Percentiles rank a stretch among this genome's conserved stretches.
phyloP scores from a whole-genome alignment of 1,140 invertebrate species.

The Scaptodrosophila lebanonensis region DNA sequence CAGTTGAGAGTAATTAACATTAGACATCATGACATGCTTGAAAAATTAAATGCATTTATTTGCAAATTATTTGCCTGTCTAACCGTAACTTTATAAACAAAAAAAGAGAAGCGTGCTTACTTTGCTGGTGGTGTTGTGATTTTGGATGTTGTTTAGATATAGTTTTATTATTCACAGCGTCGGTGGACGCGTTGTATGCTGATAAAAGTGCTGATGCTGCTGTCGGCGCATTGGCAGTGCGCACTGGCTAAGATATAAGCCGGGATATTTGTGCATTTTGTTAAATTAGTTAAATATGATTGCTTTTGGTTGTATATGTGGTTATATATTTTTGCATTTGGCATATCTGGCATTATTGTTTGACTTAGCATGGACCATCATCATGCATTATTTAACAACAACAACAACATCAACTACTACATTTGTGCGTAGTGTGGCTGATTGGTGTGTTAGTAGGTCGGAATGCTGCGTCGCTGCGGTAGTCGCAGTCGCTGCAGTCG shows the following conservation, averaged over 20 bases:
- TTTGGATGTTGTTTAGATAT: constrained; percentile 27
- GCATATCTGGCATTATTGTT: no score
- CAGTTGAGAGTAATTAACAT: no score
- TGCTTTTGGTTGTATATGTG: constrained; percentile 4
- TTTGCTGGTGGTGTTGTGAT: constrained; percentile 38
- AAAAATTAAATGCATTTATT: no score
- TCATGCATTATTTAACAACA: constrained; percentile 13
- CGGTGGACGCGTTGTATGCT: constrained; percentile 62
- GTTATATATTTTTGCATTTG: no score
- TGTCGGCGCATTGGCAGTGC: constrained; percentile 38
- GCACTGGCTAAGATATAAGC: constrained; percentile 33
- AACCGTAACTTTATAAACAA: no score
- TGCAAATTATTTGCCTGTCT: no score
- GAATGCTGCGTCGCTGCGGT: constrained; percentile 22
- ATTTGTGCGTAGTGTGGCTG: constrained; percentile 26
- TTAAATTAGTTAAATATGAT: constrained; percentile 24
- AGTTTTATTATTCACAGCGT: constrained; percentile 53
- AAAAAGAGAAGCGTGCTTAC: constrained; percentile 42
- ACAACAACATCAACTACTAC: constrained; percentile 42
- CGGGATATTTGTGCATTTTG: constrained; percentile 65
- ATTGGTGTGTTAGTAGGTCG: constrained; percentile 51
- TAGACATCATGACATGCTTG: no score
- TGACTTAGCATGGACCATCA: no score
- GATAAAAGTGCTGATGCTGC: constrained; percentile 55
- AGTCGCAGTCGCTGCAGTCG: no score